phyloP scores from a whole-genome alignment of 2,113 vertebrate genomes.

The Vulpes ferrilata region DNA sequence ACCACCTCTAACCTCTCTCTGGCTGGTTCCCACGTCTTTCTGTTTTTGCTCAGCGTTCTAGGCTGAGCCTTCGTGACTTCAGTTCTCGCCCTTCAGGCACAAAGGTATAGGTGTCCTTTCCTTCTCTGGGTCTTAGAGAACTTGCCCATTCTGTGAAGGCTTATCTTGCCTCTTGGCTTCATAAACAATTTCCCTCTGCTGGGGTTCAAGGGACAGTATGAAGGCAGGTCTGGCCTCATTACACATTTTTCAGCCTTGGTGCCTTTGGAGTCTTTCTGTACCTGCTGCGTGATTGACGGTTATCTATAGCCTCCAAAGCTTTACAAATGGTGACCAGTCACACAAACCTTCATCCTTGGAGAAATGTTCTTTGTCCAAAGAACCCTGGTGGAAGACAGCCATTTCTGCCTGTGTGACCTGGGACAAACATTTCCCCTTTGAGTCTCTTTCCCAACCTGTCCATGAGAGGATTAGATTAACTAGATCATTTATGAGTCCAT shows the following conservation, averaged over 20 bases:
- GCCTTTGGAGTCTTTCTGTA: not conserved
- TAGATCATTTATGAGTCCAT: not conserved
- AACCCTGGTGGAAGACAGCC: not conserved
- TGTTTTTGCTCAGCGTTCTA: not conserved
- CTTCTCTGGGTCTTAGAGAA: not conserved
- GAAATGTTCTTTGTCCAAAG: not conserved
- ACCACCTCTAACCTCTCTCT: not conserved
- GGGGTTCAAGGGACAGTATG: not conserved
- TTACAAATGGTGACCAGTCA: not conserved
- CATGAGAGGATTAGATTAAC: not conserved
- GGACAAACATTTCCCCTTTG: not conserved
- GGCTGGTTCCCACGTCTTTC: not conserved
- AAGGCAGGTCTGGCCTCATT: not conserved
- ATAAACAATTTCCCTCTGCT: not conserved
- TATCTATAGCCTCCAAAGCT: not conserved
- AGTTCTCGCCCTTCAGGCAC: not conserved
- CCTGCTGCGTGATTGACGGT: not conserved
- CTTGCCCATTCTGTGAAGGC: not conserved
- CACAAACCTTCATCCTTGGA: not conserved
- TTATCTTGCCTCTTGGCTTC: not conserved
- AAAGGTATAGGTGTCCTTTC: too few relatives aligned
- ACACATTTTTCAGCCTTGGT: not conserved
- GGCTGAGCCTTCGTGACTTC: not conserved
- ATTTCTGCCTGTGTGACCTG: not conserved
- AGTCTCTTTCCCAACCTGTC: not conserved